Percentiles rank a stretch among this genome's conserved stretches.
phyloP scores from a whole-genome alignment of 2,113 vertebrate species.

The Aphelocoma coerulescens region DNA sequence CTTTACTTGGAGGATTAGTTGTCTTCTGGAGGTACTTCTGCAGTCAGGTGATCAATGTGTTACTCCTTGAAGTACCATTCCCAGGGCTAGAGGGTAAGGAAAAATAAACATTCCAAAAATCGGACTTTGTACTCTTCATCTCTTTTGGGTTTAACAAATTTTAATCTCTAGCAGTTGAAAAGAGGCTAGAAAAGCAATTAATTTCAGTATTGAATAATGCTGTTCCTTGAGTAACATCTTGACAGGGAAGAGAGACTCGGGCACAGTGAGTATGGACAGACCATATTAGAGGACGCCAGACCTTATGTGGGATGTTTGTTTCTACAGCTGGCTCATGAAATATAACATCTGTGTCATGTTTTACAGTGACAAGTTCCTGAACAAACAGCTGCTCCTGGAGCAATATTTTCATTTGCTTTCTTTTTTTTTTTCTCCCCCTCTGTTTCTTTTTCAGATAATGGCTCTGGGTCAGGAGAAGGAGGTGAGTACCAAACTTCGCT shows the following conservation, averaged over 20 bases:
- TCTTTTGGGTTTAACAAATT: background rate
- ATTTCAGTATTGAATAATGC: background rate
- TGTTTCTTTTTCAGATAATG: slow-evolving; percentile 79
- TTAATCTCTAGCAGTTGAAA: background rate
- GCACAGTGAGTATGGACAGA: background rate
- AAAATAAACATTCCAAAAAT: background rate
- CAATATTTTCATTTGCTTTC: slow-evolving; percentile 46
- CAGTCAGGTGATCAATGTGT: background rate
- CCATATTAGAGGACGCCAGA: background rate
- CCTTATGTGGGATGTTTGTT: background rate
- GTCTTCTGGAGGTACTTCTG: background rate
- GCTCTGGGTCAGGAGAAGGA: slow-evolving; percentile 90
- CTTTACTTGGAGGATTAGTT: background rate
- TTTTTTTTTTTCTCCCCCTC: background rate
- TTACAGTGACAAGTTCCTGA: background rate
- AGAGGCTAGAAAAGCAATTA: background rate
- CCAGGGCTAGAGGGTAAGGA: background rate
- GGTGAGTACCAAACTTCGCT: slow-evolving; percentile 72
- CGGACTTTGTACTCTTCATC: background rate
- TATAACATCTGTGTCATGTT: background rate
- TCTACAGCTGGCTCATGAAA: slow-evolving; percentile 37
- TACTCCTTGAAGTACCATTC: background rate
- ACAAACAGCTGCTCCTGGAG: background rate
- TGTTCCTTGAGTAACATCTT: background rate
- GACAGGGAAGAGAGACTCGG: background rate